Percentiles rank a stretch among this genome's conserved stretches.
phyloP scores from a whole-genome alignment of 2,888 invertebrate species.

The Kuschelorhynchus macadamiae region DNA sequence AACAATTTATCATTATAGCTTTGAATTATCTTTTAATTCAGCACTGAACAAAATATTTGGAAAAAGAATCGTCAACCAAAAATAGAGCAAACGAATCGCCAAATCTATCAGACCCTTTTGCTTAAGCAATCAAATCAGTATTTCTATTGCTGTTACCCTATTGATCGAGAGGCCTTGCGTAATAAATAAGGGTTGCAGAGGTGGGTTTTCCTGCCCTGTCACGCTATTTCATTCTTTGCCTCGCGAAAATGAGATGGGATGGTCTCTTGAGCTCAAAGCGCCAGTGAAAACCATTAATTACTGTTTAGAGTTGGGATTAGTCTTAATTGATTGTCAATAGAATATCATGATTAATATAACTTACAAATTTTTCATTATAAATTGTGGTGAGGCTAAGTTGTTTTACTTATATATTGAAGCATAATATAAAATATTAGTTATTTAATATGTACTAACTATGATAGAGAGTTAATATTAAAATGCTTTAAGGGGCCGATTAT shows the following conservation, averaged over 20 bases:
- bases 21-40: too few relatives aligned
- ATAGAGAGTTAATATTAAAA: too few relatives aligned
- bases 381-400: neutral
- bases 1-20: too few relatives aligned
- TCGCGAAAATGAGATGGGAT: slow-evolving; percentile 39
- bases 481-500: too few relatives aligned
- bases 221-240: slow-evolving; percentile 48
- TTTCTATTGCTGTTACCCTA: slow-evolving; percentile 45
- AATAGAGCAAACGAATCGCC: neutral
- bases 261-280: slow-evolving; percentile 35
- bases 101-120: slow-evolving; percentile 32
- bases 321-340: slow-evolving; percentile 21
- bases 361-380: neutral
- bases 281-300: slow-evolving; percentile 39
- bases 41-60: too few relatives aligned
- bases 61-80: too few relatives aligned
- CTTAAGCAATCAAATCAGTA: slow-evolving; percentile 48
- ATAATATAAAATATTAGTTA: too few relatives aligned
- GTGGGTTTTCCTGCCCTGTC: slow-evolving; percentile 46
- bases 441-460: too few relatives aligned
- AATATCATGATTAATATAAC: too few relatives aligned
- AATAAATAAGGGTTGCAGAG: slow-evolving; percentile 52
- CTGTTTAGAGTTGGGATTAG: slow-evolving; percentile 26
- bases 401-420: too few relatives aligned
- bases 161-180: slow-evolving; percentile 35